A percentile compares a stretch with the other conserved stretches of the same genome.
Evolutionary conservation across 2,888 invertebrate genomes (phyloP).

Genomic region (Limulus polyphemus): DNA sequence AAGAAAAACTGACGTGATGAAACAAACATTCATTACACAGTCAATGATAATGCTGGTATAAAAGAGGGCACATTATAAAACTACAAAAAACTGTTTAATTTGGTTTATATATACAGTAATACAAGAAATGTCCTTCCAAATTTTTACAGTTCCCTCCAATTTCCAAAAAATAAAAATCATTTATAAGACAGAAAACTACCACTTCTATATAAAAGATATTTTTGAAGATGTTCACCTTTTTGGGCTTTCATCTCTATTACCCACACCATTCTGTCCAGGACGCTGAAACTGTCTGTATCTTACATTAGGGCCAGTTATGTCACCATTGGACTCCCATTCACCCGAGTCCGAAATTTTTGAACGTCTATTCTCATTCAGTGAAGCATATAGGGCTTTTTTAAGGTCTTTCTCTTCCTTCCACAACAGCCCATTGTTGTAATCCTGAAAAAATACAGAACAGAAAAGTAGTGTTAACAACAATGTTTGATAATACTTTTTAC

Average conservation of each 20-base stretch:
- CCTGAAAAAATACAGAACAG: conserved; percentile 11
- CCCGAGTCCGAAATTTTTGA: conserved; percentile 9
- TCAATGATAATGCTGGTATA: too few species aligned
- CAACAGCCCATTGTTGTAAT: conserved; percentile 31
- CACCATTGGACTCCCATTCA: conserved; percentile 3
- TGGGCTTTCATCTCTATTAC: conserved; percentile 16
- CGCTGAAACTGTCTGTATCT: neutral
- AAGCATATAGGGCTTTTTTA: conserved; percentile 38
- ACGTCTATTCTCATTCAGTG: conserved; percentile 33
- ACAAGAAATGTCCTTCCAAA: too few species aligned
- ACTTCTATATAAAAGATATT: neutral
- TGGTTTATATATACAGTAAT: too few species aligned
- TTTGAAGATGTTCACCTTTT: conserved; percentile 22
- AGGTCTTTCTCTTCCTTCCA: conserved; percentile 37
- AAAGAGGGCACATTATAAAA: too few species aligned
- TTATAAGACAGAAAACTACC: neutral
- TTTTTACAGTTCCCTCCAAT: too few species aligned
- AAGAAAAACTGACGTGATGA: too few species aligned
- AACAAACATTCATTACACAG: too few species aligned
- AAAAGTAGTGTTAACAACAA: neutral
- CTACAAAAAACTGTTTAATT: too few species aligned
- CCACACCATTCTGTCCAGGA: conserved; percentile 12
- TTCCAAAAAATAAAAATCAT: neutral
- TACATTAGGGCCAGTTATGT: neutral
- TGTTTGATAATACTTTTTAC: too few species aligned